A percentile compares a stretch with the other conserved stretches of the same genome.
These are phyloP conservation scores for Phymatocera aterrima DNA, from an alignment of 2,888 invertebrate species.

Conservation along the genomic window DNA sequence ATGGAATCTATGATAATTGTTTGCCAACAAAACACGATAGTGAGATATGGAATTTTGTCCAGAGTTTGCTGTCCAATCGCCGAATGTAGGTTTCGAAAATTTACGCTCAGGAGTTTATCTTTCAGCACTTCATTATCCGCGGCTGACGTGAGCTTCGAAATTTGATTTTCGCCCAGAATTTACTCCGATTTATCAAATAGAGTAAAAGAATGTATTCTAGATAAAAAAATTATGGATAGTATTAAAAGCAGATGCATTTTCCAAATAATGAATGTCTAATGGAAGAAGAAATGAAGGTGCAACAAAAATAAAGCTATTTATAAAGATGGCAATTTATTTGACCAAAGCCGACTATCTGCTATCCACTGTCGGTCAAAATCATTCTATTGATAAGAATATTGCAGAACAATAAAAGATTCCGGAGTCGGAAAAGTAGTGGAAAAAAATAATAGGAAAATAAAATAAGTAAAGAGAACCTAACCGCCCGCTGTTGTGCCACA, in stretches of 20 bases:
- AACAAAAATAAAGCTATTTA: background rate
- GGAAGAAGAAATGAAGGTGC: background rate
- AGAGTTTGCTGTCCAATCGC: background rate
- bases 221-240: background rate
- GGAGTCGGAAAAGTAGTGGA: background rate
- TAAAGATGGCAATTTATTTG: constrained; percentile 24
- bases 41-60: no score
- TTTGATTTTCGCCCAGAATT: background rate
- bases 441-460: background rate
- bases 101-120: no score
- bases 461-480: background rate
- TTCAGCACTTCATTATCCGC: background rate
- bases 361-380: constrained; percentile 29
- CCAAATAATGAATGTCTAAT: background rate
- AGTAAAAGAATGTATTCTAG: background rate
- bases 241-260: background rate
- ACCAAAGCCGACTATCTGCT: background rate
- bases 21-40: no score
- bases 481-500: background rate
- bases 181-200: background rate
- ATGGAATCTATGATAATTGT: no score
- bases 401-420: background rate
- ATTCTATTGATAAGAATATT: background rate
- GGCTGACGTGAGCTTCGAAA: background rate
- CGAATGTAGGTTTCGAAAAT: no score